Evolutionary conservation across 2,113 vertebrate genomes (phyloP), one percentile per base, ranked within the genome.

Genomic region (Cottus gobio): DNA sequence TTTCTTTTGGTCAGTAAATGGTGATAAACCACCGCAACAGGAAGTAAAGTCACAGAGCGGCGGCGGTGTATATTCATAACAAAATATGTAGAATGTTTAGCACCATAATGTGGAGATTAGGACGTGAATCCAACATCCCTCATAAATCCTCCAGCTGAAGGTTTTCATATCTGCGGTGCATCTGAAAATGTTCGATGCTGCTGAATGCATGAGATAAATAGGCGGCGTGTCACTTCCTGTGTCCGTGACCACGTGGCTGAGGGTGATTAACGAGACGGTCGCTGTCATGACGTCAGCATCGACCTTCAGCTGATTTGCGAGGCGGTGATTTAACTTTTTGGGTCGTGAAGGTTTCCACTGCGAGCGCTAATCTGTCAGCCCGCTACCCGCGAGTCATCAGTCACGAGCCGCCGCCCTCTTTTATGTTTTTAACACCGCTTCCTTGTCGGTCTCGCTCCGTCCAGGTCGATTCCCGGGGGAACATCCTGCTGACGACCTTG

Each of bases 381-480:
- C 44, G 30, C 71, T 20, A 8, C 58, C 52, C 10, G 56, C 76
- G 87, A 79, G 79, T 85, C 73, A 70, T 90, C 82, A 87, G 77
- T 93, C 85, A 65, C 42, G 8, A 44, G 70, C 64, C 54, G 42
- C 81, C 26, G 48, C 24, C 10, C 18, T 22, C 3, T 34, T 54
- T 42, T 10, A 34, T 2, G 20, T 22, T 60, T 22, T n/a, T 52
- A 60, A 61, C 30, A 3, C 2, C 8, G 18, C 9, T 30, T 63
- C 80, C 84, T 42, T 62, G 77, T 39, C 7, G 1, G 37, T 90
- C 75, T 28, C 79, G 42, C 60, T 61, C 46, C 76, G 77, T 66
- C 39, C 68, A 99, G 98, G 96, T 97, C 91, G 98, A 99, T 81
- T 96, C 97, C 75, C 97, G 97, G 72, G 98, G 98, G 77, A 99